Evolutionary conservation across 2,113 vertebrate genomes (phyloP).

Genomic region (Gymnocephalus cernua): DNA sequence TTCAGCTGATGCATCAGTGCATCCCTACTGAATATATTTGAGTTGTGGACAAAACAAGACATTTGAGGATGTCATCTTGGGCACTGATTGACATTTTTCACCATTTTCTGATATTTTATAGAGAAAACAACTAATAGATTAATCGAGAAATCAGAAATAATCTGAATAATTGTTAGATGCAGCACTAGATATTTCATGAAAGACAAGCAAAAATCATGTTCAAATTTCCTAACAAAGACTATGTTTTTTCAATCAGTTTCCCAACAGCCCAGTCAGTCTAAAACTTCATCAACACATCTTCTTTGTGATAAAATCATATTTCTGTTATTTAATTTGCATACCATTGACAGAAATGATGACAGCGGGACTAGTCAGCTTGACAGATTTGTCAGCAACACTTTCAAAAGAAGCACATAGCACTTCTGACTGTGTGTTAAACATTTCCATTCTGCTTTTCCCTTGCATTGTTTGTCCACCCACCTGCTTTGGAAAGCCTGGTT

Average conservation of each 20-base stretch:
- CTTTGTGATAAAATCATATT: constrained; percentile 29
- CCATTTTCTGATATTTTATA: too few species aligned
- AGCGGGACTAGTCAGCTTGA: constrained; percentile 44
- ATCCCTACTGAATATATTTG: too few species aligned
- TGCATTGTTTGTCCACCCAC: constrained; percentile 32
- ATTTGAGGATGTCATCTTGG: too few species aligned
- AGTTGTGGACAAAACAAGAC: too few species aligned
- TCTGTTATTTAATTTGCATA: constrained; percentile 14
- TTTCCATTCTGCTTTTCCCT: constrained; percentile 6
- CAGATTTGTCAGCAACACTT: constrained; percentile 55
- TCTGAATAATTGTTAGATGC: too few species aligned
- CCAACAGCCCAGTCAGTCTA: not conserved
- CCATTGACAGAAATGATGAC: constrained; percentile 32
- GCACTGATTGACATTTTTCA: too few species aligned
- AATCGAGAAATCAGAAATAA: too few species aligned
- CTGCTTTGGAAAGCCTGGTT: not conserved
- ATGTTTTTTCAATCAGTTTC: not conserved
- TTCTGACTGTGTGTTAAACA: constrained; percentile 41
- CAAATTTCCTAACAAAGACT: not conserved
- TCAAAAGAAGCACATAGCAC: constrained; percentile 52
- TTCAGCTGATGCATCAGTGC: too few species aligned
- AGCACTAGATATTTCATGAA: too few species aligned
- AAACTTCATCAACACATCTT: constrained; percentile 18
- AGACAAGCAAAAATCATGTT: too few species aligned
- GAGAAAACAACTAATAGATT: too few species aligned